Percentiles rank a stretch among this genome's conserved stretches.
phyloP scores from a whole-genome alignment of 2,888 invertebrate species.

The Vannuccia rotundouncinata region DNA sequence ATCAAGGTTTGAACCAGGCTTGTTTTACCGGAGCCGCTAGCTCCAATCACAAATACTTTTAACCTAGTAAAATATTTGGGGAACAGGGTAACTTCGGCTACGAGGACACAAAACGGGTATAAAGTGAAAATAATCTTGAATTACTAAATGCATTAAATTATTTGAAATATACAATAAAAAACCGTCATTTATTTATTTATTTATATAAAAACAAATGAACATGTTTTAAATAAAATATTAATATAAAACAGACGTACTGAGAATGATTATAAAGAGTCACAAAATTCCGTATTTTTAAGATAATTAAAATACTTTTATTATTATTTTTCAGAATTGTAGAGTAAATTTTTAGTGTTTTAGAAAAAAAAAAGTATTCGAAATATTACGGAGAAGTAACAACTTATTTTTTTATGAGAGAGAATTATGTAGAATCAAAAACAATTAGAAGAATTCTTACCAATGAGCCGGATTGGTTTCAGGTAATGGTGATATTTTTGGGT shows the following conservation, averaged over 20 bases:
- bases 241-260: no score
- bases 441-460: conserved; percentile 16
- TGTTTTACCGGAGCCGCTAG: neutral
- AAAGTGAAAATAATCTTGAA: no score
- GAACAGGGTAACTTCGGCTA: no score
- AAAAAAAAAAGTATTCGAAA: neutral
- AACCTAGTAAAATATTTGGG: no score
- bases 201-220: neutral
- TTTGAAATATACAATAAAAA: neutral
- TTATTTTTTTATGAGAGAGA: no score
- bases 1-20: neutral
- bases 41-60: conserved; percentile 4
- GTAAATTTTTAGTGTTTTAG: neutral
- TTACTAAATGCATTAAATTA: neutral
- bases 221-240: neutral
- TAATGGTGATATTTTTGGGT: neutral
- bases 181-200: neutral
- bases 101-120: no score
- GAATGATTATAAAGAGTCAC: no score
- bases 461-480: neutral
- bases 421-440: no score
- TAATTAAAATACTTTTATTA: no score
- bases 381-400: no score
- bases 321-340: no score
- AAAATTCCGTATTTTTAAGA: no score